Percentiles rank a stretch among this genome's conserved stretches.
Conservation (phyloP, 1,140 invertebrate species). For the Odontomachus brunneus region DNA sequence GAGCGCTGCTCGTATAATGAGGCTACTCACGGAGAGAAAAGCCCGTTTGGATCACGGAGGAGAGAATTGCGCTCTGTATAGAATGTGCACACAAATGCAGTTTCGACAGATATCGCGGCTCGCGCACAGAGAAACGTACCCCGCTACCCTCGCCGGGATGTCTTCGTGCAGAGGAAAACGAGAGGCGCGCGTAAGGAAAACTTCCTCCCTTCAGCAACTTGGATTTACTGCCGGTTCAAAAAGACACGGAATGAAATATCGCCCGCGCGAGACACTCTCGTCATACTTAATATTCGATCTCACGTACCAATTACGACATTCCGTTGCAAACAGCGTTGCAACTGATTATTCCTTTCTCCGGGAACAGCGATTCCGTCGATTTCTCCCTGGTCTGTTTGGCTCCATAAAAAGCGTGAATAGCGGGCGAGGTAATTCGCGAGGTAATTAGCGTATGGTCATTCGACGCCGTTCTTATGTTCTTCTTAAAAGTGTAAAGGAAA, state of each 20-base stretch:
- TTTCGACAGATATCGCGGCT: slow-evolving; percentile 3
- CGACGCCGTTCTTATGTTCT: too few relatives aligned
- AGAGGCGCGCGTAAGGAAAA: background rate
- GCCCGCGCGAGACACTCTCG: background rate
- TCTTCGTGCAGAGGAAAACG: background rate
- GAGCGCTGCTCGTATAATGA: background rate
- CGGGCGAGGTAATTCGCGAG: background rate
- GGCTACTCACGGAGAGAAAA: background rate
- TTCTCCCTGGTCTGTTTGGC: slow-evolving; percentile 15
- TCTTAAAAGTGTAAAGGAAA: too few relatives aligned
- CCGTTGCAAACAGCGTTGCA: background rate
- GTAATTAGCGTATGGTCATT: too few relatives aligned
- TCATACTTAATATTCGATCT: background rate
- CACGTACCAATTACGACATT: background rate
- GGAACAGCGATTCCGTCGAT: too few relatives aligned
- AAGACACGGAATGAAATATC: background rate
- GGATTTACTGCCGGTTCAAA: background rate
- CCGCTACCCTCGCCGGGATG: too few relatives aligned
- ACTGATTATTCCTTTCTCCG: too few relatives aligned
- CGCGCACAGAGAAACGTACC: background rate
- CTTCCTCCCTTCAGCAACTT: slow-evolving; percentile 26
- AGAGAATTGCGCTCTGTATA: background rate
- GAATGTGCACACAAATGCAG: background rate
- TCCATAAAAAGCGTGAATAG: background rate
- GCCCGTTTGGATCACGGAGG: background rate